Evolutionary conservation across 2,888 invertebrate species (phyloP), one percentile per base, ranked within the genome.

Genomic region (Eupithecia subumbrata): DNA sequence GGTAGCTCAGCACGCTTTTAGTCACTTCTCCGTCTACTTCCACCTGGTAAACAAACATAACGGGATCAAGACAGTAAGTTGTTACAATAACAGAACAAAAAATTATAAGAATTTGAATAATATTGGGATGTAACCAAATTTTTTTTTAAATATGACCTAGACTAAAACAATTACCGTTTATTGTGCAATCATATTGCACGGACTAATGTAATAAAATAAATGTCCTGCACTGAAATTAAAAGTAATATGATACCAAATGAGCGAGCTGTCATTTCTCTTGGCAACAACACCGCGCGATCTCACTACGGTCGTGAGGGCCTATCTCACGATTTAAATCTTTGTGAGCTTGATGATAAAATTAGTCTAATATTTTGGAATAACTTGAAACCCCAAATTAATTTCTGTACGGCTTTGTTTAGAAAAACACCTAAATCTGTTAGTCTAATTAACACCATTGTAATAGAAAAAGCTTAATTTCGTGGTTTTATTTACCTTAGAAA

Each of bases 1-100:
- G 96, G 90, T 98, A 96, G 3, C 97, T 96, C 76, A 98, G 92
- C 74, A 97, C 96, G 86, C 97, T 97, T 81, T 96, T 96, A 11
- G 97, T 97, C 71, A 96, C 95, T 84, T 97, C 96, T 66, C 95
- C 95, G 11, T 96, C 96, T 73, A 96, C 96, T 78, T 96, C 96
- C 85, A 96, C 94, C 96, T 96, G 84, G 5, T 12, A 48, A 43
- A 34, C 5, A 64, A 30, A 34, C 16, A 52, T 9, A 2, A 48
- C 11, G 14, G 1, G 11, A 9, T 56, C 56, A 56, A 56, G 11
- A 56, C 4, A 30, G 30, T 30, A 30, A 56, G 9, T 52, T 52
- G 8, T 22, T 22, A 56, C 3, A 22, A 56, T 9, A 22, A 22
- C 56, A 56, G 8, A n/a, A 16, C 4, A 12, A 43, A 43, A 43